Base-by-base conservation (phyloP, 2,888 invertebrate genomes). In the Drosophila putrida region DNA sequence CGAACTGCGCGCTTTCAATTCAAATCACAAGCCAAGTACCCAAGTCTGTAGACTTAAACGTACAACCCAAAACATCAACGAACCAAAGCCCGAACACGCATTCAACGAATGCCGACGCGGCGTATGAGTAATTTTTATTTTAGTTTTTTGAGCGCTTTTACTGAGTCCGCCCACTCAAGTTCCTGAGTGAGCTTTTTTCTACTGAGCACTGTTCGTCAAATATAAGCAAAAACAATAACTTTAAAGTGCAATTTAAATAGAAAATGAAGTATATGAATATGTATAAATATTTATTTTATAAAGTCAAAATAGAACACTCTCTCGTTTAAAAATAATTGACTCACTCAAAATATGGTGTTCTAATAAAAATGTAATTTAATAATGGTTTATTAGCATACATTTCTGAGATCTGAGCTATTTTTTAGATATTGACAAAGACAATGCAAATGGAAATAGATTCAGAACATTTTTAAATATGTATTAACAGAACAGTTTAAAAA, bases 1-100 rank as follows among this genome's bases (percentile, higher is more conserved):
- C 79, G 83, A 84, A 84, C 83, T 84, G 77, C 68, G 71, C 65
- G 79, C 78, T 72, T 80, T 65, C 44, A 46, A 50, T 72, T 69
- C 77, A 64, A 73, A 81, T 71, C 71, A 38, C 46, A 74, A 66
- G 58, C 63, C 78, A 78, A 82, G 68, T 62, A 63, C 55, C 39
- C 28, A 28, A 5, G 41, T 15, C 47, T 36, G 35, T 28, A 28
- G 46, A 11, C 38, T 44, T 33, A 39, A 57, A 36, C 39, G 58
- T 35, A 20, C 39, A 36, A 51, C 41, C 38, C 71, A 71, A 82
- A 75, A 70, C 73, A 80, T 57, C 55, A 73, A 64, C 74, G 73
- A 74, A 27, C 36, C 61, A n/a, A 47, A 53, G 35, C 63, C 63
- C 75, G 68, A 78, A 67, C 61, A 63, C 64, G 31, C 36, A 38